A percentile compares a stretch with the other conserved stretches of the same genome.
Conservation (phyloP, 2,113 vertebrate species). For the Phrynosoma blainvillii region DNA sequence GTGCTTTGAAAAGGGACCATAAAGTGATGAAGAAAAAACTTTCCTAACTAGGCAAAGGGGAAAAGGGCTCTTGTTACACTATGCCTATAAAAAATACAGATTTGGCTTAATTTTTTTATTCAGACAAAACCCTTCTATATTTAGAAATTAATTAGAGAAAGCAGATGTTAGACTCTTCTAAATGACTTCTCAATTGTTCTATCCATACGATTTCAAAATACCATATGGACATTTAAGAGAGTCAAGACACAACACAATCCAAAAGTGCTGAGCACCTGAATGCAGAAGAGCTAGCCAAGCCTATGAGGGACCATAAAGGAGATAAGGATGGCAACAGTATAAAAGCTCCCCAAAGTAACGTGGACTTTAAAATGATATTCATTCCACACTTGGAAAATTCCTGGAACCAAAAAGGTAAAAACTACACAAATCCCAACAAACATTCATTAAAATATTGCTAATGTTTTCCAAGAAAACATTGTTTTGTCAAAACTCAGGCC, state of each 20-base stretch:
- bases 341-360: not conserved
- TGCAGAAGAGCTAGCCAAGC: not conserved
- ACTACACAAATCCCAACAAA: not conserved
- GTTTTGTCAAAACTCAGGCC: constrained; percentile 11
- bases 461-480: constrained; percentile 2
- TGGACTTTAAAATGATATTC: constrained; percentile 10
- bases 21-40: not conserved
- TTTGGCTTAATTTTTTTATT: not conserved
- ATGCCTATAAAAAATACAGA: constrained; percentile 9
- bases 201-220: constrained; percentile 5
- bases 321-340: not conserved
- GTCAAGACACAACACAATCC: not conserved
- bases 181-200: constrained; percentile 8
- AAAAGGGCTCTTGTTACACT: not conserved
- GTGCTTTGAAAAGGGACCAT: not conserved
- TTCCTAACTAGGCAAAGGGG: not conserved
- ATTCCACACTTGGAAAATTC: constrained; percentile 13
- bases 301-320: not conserved
- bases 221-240: not conserved
- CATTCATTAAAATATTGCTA: constrained; percentile 29
- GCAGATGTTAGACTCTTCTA: constrained; percentile 1
- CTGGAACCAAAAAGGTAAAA: not conserved
- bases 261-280: constrained; percentile 2
- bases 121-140: not conserved
- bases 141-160: not conserved